Evolutionary conservation across 2,797 vertebrate species (phyloP).

Genomic region (Anabacerthia variegaticeps): DNA sequence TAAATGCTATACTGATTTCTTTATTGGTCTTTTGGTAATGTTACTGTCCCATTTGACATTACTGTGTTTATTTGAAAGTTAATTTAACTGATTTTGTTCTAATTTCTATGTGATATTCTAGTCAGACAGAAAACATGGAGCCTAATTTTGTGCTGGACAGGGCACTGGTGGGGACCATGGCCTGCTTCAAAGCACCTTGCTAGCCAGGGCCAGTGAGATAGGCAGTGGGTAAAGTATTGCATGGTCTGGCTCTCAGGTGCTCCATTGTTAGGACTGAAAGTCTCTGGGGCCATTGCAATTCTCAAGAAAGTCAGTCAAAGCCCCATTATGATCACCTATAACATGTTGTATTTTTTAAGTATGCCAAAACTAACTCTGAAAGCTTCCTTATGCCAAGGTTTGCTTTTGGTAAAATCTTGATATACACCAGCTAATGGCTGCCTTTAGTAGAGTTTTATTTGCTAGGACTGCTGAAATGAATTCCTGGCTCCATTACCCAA

Average conservation of each 20-base stretch:
- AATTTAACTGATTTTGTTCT: background rate
- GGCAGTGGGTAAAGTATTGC: background rate
- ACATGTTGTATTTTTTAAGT: background rate
- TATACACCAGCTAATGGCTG: background rate
- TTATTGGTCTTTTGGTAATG: background rate
- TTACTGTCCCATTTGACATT: background rate
- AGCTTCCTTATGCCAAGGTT: background rate
- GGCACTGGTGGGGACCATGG: background rate
- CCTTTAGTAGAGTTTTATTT: background rate
- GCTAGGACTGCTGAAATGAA: background rate
- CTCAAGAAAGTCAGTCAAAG: background rate
- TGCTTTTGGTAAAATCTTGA: background rate
- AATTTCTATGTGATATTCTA: background rate
- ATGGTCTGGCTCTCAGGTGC: background rate
- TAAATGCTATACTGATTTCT: background rate
- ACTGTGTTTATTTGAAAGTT: background rate
- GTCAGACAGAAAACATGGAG: background rate
- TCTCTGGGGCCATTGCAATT: background rate
- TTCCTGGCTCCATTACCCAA: background rate
- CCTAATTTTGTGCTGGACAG: background rate
- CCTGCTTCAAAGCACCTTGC: background rate
- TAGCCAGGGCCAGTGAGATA: background rate
- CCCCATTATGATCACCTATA: background rate
- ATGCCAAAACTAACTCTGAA: background rate
- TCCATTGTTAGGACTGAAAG: background rate